Evolutionary conservation across 2,888 invertebrate genomes (phyloP).

Genomic region (Agriopis marginaria): DNA sequence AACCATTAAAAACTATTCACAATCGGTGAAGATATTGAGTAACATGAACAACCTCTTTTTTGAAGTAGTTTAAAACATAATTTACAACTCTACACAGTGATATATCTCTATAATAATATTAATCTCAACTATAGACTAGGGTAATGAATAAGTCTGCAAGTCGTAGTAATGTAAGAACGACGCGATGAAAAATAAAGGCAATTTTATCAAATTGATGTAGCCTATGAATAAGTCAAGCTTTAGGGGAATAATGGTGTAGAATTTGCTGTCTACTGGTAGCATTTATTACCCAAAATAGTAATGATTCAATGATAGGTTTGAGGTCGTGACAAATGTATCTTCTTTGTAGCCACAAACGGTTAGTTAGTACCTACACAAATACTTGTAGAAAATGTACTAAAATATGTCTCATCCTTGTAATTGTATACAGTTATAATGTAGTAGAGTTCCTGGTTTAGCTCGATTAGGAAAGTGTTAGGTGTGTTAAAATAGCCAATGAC

Average conservation of each 20-base stretch:
- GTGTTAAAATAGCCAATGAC: too few species aligned
- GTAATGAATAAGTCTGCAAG: neutral
- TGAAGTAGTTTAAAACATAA: too few species aligned
- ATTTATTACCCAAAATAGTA: neutral
- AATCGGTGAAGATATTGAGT: too few species aligned
- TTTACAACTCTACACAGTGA: too few species aligned
- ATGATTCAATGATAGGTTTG: neutral
- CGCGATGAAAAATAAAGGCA: neutral
- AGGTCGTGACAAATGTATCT: neutral
- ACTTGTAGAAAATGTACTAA: neutral
- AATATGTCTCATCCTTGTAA: neutral
- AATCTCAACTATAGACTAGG: too few species aligned
- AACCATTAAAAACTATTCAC: too few species aligned
- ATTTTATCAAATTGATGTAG: neutral
- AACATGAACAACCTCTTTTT: too few species aligned
- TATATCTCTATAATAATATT: too few species aligned
- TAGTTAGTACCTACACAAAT: too few species aligned
- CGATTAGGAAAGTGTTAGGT: too few species aligned
- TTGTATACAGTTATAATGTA: too few species aligned
- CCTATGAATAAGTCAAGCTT: slow-evolving; percentile 2
- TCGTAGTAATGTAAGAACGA: neutral
- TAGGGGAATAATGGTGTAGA: neutral
- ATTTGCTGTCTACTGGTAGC: neutral
- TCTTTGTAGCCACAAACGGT: neutral
- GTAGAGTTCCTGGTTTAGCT: too few species aligned